Base-by-base conservation (phyloP, 2,888 invertebrate genomes). In the Prenolepis imparis region DNA sequence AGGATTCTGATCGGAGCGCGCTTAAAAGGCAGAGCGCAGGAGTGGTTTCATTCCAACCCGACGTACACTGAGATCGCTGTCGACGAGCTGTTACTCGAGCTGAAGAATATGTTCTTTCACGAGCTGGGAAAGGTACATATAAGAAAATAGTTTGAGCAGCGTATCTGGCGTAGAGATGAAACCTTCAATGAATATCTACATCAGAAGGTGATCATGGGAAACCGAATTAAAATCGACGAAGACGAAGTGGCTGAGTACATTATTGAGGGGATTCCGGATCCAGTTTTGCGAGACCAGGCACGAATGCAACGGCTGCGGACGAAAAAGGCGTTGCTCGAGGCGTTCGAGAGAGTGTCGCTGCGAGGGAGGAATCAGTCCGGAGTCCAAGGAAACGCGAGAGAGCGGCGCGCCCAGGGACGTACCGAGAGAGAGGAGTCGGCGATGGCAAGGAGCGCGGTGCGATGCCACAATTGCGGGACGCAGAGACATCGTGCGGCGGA, bases 121-220 rank as follows among this genome's bases (percentile, higher is more conserved):
- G 59, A 41, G 11, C 24, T 57, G 6, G 70, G 70, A 39, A 73
- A 36, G 15, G 48, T 86, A 1, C 55, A 70, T 21, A 41, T 36
- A 24, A 48, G 81, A 6, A 39, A 57, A 6, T 57, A 75, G 44
- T 86, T 86, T 21, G 83, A 86, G 32, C 18, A 36, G 8, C 68
- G 84, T n/a, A 72, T 59, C 0, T 87, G 86, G 87, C 81, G 52
- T 36, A 63, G 44, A 6, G 70, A 81, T 21, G 84, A 84, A 36
- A 68, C 84, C 5, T 87, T 87, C 41, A 70, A 32, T 12, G 82
- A 75, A 3, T 83, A 83, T 28, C 21, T 78, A 28, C 72, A 78
- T 44, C 67, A 78, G 8, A 78, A 77, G 48, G 59, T 83, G 39
- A 70, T 70, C 12, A 15, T 83, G 36, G 83, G 36, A 3, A 83